Conservation (phyloP, 2,113 vertebrate genomes). For the Etheostoma spectabile region DNA sequence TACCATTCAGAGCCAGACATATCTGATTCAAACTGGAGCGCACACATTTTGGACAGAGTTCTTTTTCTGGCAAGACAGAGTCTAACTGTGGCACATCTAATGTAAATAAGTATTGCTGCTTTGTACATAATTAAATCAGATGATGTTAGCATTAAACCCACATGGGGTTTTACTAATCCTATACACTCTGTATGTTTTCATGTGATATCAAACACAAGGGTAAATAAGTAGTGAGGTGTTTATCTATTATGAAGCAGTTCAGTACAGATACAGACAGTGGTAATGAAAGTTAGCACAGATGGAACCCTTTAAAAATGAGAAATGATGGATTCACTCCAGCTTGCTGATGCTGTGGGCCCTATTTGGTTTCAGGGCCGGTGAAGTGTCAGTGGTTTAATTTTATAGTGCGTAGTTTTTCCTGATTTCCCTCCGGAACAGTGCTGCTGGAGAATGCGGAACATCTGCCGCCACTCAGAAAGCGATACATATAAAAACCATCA, state of each 20-base stretch:
- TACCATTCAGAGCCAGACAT: slow-evolving; percentile 26
- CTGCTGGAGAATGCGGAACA: slow-evolving; percentile 83
- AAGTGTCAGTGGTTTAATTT: slow-evolving; percentile 86
- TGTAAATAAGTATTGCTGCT: slow-evolving; percentile 41
- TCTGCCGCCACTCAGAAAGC: slow-evolving; percentile 80
- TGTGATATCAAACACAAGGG: slow-evolving; percentile 59
- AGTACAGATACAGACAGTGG: slow-evolving; percentile 69
- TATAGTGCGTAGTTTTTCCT: slow-evolving; percentile 84
- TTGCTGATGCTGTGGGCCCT: slow-evolving; percentile 75
- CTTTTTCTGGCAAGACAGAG: slow-evolving; percentile 22
- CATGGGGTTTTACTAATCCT: slow-evolving; percentile 33
- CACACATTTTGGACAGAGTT: slow-evolving; percentile 44
- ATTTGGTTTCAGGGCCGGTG: slow-evolving; percentile 82
- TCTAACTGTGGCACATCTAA: slow-evolving; percentile 30
- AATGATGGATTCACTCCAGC: slow-evolving; percentile 82
- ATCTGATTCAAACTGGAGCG: slow-evolving; percentile 50
- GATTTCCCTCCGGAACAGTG: slow-evolving; percentile 84
- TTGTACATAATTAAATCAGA: slow-evolving; percentile 36
- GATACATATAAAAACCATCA: slow-evolving; percentile 79
- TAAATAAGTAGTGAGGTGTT: slow-evolving; percentile 57
- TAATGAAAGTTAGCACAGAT: slow-evolving; percentile 80
- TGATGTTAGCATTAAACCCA: slow-evolving; percentile 25
- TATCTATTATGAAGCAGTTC: slow-evolving; percentile 67
- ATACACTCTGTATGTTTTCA: slow-evolving; percentile 26
- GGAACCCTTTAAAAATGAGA: slow-evolving; percentile 80